Percentiles rank a stretch among this genome's conserved stretches.
These are phyloP conservation scores for Zeugodacus cucurbitae DNA, from an alignment of 1,140 invertebrate genomes.

Conservation along the genomic window DNA sequence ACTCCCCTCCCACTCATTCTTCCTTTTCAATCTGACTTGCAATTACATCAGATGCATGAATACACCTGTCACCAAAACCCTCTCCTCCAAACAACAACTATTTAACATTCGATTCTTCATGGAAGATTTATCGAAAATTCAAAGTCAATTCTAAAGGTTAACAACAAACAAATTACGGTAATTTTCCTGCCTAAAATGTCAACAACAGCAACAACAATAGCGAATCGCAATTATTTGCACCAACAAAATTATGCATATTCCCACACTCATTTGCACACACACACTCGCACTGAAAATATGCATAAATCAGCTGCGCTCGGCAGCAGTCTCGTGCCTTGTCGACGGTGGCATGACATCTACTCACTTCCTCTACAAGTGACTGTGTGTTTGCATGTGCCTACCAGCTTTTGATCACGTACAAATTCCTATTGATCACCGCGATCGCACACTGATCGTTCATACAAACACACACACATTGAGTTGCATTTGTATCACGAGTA, in stretches of 20 bases:
- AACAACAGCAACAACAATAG: neutral
- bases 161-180: neutral
- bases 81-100: no score
- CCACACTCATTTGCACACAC: neutral
- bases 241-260: neutral
- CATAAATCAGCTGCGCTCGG: neutral
- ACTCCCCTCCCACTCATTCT: no score
- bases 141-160: neutral
- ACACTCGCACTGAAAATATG: neutral
- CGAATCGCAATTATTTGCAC: neutral
- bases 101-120: no score
- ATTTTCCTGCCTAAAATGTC: neutral
- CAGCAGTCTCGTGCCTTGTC: neutral
- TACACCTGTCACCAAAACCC: no score
- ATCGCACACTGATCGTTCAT: neutral
- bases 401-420: slow-evolving; percentile 20
- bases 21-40: no score
- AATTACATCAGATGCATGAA: no score
- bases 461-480: neutral
- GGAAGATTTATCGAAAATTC: neutral
- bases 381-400: neutral
- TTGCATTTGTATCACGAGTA: neutral
- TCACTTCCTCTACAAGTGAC: neutral
- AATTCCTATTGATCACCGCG: neutral
- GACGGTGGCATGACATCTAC: neutral